A percentile compares a stretch with the other conserved stretches of the same genome.
These are phyloP conservation scores for Thamnophis elegans DNA, from an alignment of 2,797 vertebrate species.

Conservation along the genomic window DNA sequence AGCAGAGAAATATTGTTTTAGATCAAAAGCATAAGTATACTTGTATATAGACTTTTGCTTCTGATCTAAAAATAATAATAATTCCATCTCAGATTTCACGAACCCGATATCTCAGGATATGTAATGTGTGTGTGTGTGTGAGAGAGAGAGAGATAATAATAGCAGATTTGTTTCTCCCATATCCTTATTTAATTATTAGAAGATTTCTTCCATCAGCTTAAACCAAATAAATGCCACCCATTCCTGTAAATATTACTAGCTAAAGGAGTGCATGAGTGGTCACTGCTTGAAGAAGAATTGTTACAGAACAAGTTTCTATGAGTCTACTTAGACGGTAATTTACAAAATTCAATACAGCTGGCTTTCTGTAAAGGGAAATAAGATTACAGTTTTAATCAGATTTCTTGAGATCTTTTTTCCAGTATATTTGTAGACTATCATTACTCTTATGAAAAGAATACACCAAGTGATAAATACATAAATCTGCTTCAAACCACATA, in stretches of 20 bases:
- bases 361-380: neutral
- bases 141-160: neutral
- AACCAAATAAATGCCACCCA: neutral
- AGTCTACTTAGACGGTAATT: neutral
- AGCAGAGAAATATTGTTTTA: neutral
- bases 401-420: neutral
- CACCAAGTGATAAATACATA: neutral
- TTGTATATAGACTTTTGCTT: neutral
- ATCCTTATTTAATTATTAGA: neutral
- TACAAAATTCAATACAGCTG: neutral
- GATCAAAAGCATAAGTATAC: neutral
- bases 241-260: neutral
- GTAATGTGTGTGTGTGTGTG: too few species aligned
- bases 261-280: neutral
- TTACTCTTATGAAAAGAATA: neutral
- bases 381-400: neutral
- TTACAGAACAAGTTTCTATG: neutral
- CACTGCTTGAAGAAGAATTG: neutral
- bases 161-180: neutral
- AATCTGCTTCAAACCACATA: neutral
- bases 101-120: neutral
- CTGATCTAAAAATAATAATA: neutral
- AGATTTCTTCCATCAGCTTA: neutral
- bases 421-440: neutral
- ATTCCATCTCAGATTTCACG: neutral